A percentile compares a stretch with the other conserved stretches of the same genome.
These are phyloP conservation scores for Aphrocallistes beatrix DNA, from an alignment of 37 sponge, comb jelly and placozoan genomes.

Conservation along the genomic window DNA sequence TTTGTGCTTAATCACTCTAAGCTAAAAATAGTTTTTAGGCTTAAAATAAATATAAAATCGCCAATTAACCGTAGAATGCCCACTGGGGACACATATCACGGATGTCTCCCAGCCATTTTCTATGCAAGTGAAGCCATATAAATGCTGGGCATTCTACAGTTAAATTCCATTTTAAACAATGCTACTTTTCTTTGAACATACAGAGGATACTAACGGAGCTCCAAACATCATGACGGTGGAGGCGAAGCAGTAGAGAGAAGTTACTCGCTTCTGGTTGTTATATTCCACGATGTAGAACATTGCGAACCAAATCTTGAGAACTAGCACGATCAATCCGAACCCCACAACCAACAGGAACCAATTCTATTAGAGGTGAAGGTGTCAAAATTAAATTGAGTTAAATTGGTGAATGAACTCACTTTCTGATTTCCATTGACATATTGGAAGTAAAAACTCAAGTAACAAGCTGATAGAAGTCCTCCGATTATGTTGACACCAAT, in stretches of 20 bases:
- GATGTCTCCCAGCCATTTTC: no score
- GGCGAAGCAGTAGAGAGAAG: neutral
- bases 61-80: no score
- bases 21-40: neutral
- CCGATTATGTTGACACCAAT: conserved; percentile 11
- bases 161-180: no score
- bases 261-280: neutral
- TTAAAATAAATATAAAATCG: no score
- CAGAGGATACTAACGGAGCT: neutral
- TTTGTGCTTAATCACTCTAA: neutral
- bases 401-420: neutral
- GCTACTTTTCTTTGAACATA: no score
- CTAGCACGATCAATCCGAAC: neutral
- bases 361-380: neutral
- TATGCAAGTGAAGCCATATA: no score
- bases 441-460: neutral
- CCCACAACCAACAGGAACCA: neutral
- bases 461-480: neutral
- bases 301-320: neutral
- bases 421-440: neutral
- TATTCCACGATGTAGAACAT: neutral
- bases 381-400: no score
- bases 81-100: no score
- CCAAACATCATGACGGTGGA: conserved; percentile 2
- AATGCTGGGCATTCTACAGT: no score